A percentile compares a stretch with the other conserved stretches of the same genome.
Evolutionary conservation across 2,113 vertebrate genomes (phyloP).

Genomic region (Charadrius vociferus): DNA sequence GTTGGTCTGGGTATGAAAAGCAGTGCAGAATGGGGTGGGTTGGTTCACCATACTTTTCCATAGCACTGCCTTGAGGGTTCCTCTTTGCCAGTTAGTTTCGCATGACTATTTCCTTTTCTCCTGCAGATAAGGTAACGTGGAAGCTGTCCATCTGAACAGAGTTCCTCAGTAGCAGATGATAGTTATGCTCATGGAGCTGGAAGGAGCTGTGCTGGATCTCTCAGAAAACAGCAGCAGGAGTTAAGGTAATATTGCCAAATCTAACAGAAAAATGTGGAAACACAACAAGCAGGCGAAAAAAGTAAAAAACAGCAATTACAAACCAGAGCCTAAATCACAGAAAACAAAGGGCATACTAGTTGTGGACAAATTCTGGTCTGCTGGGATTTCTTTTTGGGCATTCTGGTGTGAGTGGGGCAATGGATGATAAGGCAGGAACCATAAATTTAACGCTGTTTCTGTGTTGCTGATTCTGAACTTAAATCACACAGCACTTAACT

Average conservation of each 20-base stretch:
- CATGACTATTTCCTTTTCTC: not conserved
- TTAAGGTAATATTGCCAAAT: not conserved
- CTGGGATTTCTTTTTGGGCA: not conserved
- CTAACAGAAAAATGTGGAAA: not conserved
- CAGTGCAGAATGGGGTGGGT: not conserved
- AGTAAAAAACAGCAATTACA: not conserved
- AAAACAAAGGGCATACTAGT: not conserved
- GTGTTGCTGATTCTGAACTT: not conserved
- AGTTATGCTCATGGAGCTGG: accelerated
- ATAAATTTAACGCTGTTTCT: not conserved
- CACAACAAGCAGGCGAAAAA: not conserved
- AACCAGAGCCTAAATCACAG: not conserved
- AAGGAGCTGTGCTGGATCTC: not conserved
- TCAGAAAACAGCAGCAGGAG: not conserved
- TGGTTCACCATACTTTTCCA: not conserved
- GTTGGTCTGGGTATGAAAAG: not conserved
- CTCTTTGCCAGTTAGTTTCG: not conserved
- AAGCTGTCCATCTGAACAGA: not conserved
- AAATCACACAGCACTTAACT: not conserved
- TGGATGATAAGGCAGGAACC: not conserved
- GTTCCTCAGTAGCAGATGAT: not conserved
- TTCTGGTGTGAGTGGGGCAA: not conserved
- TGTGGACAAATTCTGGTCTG: not conserved
- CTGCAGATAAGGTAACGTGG: not conserved
- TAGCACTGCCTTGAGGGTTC: not conserved